Evolutionary conservation across 1,140 invertebrate species (phyloP), one percentile per base, ranked within the genome.

Genomic region (Uloborus diversus): DNA sequence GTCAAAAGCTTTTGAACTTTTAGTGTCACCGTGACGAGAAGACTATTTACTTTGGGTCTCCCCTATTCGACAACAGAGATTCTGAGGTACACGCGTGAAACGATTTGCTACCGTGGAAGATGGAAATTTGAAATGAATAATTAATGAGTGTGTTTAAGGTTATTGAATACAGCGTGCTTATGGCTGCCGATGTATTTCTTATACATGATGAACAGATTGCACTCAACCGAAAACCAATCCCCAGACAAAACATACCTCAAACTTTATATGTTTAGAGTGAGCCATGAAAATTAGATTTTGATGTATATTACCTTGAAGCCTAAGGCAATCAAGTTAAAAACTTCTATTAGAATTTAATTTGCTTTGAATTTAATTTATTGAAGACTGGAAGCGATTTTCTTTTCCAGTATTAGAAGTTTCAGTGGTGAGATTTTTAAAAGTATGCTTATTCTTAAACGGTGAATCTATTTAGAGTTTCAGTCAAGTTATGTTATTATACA

Each of bases 121-220:
- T 47, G 70, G 42, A 62, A 62, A 75, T 64, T 59, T 17, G 7
- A 32, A 23, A 76, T 66, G 73, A 76, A 76, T 76, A 65, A 76
- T 76, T 65, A 76, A 76, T 76, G 73, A 76, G 61, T 56, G 59
- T 37, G 30, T 65, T 64, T 65, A 37, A 61, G 42, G 14, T 76
- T 76, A 65, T 65, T 76, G 47, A 76, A 65, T 37, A 17, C 20
- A 59, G 9, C 42, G 28, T 57, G 11, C 5, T 62, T 51, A 49
- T 42, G n/a, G 17, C 20, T 20, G 33, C 7, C 20, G 23, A 11
- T 23, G 28, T 37, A 35, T 32, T 56, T 47, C 37, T 71, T 28
- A 59, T 53, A 56, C 33, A 73, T 49, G 30, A 53, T 1, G 7
- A 7, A 62, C 7, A 62, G 30, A 25, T 35, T 3, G 32, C 30